Percentiles rank a stretch among this genome's conserved stretches.
Evolutionary conservation across 1,140 invertebrate species (phyloP).

Genomic region (Potamilus streckersoni): DNA sequence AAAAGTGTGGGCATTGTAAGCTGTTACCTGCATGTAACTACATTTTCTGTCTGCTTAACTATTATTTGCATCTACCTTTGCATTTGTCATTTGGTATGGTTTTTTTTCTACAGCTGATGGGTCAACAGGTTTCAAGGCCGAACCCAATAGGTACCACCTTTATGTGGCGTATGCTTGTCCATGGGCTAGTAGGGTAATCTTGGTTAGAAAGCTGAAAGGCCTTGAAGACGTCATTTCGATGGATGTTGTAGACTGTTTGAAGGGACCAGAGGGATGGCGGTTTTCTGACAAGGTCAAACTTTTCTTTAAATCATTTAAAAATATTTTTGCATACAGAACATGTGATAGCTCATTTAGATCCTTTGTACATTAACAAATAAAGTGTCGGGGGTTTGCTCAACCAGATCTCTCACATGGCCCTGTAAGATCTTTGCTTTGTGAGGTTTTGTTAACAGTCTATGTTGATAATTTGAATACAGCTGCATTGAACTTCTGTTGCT

Average conservation of each 20-base stretch:
- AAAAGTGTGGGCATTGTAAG: not conserved
- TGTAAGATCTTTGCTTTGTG: no score
- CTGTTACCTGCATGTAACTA: slow-evolving; percentile 1
- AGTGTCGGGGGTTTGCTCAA: no score
- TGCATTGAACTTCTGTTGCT: no score
- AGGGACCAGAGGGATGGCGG: slow-evolving; percentile 44
- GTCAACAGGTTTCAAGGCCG: slow-evolving; percentile 55
- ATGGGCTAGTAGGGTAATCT: slow-evolving; percentile 61
- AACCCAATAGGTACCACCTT: slow-evolving; percentile 58
- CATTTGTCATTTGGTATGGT: not conserved
- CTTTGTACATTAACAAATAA: no score
- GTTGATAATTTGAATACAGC: no score
- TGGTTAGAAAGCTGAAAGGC: slow-evolving; percentile 57
- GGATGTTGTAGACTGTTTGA: slow-evolving; percentile 59
- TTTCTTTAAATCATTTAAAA: no score
- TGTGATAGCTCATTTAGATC: no score
- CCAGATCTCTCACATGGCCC: no score
- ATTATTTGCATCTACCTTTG: not conserved
- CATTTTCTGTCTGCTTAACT: not conserved
- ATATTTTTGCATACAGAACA: no score
- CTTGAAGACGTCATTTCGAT: slow-evolving; percentile 54
- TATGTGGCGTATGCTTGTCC: slow-evolving; percentile 63
- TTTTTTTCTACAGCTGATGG: slow-evolving; percentile 54
- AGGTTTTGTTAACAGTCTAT: no score
- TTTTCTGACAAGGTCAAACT: slow-evolving; percentile 52